Base-by-base conservation (phyloP, 2,888 invertebrate species). In the Pilophorus perplexus region DNA sequence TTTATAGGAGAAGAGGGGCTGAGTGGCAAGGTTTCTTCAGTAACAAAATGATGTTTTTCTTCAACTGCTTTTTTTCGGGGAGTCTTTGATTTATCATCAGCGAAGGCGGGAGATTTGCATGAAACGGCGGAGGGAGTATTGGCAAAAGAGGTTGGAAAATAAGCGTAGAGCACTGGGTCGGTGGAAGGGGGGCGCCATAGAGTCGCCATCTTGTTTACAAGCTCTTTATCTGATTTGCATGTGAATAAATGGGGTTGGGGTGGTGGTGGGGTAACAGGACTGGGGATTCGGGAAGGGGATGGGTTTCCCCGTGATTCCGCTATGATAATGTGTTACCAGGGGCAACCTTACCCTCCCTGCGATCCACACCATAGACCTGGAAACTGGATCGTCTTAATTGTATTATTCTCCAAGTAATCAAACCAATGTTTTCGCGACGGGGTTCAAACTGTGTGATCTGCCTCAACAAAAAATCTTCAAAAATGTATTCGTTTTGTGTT, bases 181-280 rank as follows among this genome's bases (percentile, higher is more conserved):
- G 62, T 23, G 14, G 28, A 37, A 8, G 18, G 59, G 59, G 62
- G 62, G 46, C 66, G 55, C 55, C 57, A 22, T 5, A 14, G 57
- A 57, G 66, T 46, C 67, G 67, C 70, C 70, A 70, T 70, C 69
- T 70, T 70, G 70, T 70, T 70, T 70, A 69, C 66, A 46, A 64
- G 64, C 66, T 59, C 66, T 67, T 70, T 70, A 69, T 67, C 69
- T 60, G 68, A 70, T 70, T 70, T 70, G 66, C 70, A 70, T 69
- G 66, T 68, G 70, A 69, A 70, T 70, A 70, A 70, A 70, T 70
- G 54, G 66, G 65, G 52, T 20, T 25, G 52, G 57, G 8, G 16
- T 23, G 20, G n/a, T 25, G 66, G 55, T 28, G 37, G 48, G 48
- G 44, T 44, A 27, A 28, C n/a, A 27, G 52, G 57, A n/a, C 23